phyloP scores from a whole-genome alignment of 1,140 invertebrate genomes.

The Drosophila sp. region DNA sequence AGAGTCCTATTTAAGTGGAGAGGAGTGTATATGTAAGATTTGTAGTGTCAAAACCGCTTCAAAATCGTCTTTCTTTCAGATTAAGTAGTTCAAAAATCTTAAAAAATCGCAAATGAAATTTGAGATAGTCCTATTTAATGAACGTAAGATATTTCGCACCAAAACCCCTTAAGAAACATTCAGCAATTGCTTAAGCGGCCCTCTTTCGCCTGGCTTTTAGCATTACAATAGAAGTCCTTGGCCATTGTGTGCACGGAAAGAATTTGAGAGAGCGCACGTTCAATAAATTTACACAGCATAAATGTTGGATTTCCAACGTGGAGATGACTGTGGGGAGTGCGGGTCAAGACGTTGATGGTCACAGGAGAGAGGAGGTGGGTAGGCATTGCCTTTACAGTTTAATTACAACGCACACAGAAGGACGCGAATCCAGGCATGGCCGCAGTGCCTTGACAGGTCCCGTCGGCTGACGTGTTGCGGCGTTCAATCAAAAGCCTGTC shows the following conservation, averaged over 20 bases:
- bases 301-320: constrained; percentile 22
- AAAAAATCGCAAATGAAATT: too few species aligned
- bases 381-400: constrained; percentile 30
- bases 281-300: constrained; percentile 45
- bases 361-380: neutral
- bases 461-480: constrained; percentile 53
- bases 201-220: constrained; percentile 42
- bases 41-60: too few species aligned
- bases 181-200: neutral
- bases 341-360: constrained; percentile 24
- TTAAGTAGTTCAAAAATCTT: too few species aligned
- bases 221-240: constrained; percentile 57
- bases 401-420: constrained; percentile 50
- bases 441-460: constrained; percentile 56
- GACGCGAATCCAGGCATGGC: constrained; percentile 14
- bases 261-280: constrained; percentile 37
- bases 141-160: too few species aligned
- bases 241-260: constrained; percentile 39
- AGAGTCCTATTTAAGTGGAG: neutral
- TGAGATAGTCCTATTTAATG: too few species aligned
- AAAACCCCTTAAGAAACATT: too few species aligned
- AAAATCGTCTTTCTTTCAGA: too few species aligned
- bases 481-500: constrained; percentile 74
- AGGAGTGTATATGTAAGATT: neutral
- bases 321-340: neutral